phyloP scores from a whole-genome alignment of 2,113 vertebrate species.

The Bombycilla garrulus region DNA sequence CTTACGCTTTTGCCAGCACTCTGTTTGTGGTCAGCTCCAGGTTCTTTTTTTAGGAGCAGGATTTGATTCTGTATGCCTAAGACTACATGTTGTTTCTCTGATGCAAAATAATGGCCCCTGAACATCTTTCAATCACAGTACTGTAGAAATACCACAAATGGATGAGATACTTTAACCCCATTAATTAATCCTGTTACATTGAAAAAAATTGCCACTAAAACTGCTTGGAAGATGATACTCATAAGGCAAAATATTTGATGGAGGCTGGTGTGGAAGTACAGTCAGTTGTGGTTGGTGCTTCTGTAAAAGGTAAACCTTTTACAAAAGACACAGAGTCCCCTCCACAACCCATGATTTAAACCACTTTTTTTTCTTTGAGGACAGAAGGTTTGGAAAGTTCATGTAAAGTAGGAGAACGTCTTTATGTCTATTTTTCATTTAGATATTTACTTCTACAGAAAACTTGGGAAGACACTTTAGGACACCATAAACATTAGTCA shows the following conservation, averaged over 20 bases:
- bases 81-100: neutral
- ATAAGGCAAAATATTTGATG: neutral
- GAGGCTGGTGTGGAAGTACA: neutral
- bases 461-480: neutral
- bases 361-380: neutral
- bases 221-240: neutral
- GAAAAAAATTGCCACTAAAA: neutral
- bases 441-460: neutral
- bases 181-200: neutral
- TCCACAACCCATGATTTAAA: neutral
- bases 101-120: neutral
- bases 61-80: neutral
- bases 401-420: neutral
- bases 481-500: neutral
- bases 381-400: neutral
- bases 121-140: neutral
- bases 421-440: neutral
- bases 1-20: neutral
- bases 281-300: neutral
- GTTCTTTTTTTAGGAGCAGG: neutral
- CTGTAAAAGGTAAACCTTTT: neutral
- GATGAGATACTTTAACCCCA: neutral
- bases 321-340: neutral
- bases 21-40: neutral
- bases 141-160: neutral